Conservation (phyloP, 2,888 invertebrate species). For the Hoplodrina ambigua region DNA sequence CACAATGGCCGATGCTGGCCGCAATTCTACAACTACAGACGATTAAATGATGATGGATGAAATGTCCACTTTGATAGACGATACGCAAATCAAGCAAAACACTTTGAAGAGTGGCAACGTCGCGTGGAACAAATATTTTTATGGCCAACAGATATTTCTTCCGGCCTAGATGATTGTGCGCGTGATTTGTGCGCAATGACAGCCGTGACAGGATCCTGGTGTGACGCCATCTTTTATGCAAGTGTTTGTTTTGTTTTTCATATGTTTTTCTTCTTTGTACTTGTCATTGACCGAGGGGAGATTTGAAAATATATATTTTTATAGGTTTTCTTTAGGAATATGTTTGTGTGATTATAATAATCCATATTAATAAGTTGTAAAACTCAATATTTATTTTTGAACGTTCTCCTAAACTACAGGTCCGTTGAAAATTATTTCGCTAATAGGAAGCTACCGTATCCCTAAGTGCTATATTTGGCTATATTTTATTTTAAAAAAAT, state of each 20-base stretch:
- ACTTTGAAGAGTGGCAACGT: slow-evolving; percentile 28
- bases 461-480: too few relatives aligned
- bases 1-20: slow-evolving; percentile 1
- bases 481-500: too few relatives aligned
- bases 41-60: slow-evolving; percentile 35
- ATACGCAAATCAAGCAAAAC: slow-evolving; percentile 26
- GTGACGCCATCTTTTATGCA: slow-evolving; percentile 26
- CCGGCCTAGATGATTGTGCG: slow-evolving; percentile 36
- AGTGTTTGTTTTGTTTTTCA: slow-evolving; percentile 8
- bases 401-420: too few relatives aligned
- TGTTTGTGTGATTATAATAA: neutral
- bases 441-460: too few relatives aligned
- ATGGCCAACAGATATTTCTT: slow-evolving; percentile 46
- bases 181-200: slow-evolving; percentile 48
- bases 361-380: too few relatives aligned
- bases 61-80: slow-evolving; percentile 39
- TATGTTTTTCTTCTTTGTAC: neutral
- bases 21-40: neutral
- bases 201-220: slow-evolving; percentile 33
- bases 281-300: slow-evolving; percentile 15
- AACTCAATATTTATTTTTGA: too few relatives aligned
- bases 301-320: neutral
- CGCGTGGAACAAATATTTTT: slow-evolving; percentile 42
- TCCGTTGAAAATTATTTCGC: too few relatives aligned
- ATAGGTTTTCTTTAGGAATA: neutral